phyloP scores from a whole-genome alignment of 2,113 vertebrate genomes.

The Cottus gobio region DNA sequence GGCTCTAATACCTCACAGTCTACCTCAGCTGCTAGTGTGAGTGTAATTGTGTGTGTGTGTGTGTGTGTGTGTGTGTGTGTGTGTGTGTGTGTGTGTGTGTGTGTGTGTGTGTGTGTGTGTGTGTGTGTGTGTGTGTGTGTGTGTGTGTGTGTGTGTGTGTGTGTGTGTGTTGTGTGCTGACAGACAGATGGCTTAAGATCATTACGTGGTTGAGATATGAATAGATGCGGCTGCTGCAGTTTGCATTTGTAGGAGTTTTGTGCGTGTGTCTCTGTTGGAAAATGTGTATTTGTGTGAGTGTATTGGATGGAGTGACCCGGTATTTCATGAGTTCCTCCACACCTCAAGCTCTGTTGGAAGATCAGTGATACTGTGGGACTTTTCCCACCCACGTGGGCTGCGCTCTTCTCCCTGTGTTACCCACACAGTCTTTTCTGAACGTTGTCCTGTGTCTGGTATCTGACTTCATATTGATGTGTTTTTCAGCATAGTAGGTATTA shows the following conservation, averaged over 20 bases:
- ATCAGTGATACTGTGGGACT: conserved; percentile 64
- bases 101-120: conserved; percentile 20
- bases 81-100: conserved; percentile 25
- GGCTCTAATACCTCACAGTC: conserved; percentile 33
- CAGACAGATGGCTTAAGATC: conserved; percentile 61
- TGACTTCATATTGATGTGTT: conserved; percentile 38
- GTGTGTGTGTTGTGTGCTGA: conserved; percentile 25
- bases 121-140: conserved; percentile 13
- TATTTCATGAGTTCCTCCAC: conserved; percentile 52
- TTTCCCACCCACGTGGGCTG: conserved; percentile 55
- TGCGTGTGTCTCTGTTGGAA: conserved; percentile 36
- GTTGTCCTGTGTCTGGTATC: conserved; percentile 39
- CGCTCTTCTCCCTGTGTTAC: conserved; percentile 36
- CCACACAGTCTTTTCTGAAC: conserved; percentile 31
- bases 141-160: conserved; percentile 25
- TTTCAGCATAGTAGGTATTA: conserved; percentile 29
- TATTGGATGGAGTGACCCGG: conserved; percentile 48
- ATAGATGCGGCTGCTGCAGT: conserved; percentile 83
- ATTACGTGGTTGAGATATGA: conserved; percentile 76
- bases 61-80: background rate
- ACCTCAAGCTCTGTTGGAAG: conserved; percentile 41
- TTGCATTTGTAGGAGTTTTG: conserved; percentile 72
- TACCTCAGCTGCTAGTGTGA: conserved; percentile 40
- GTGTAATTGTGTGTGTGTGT: too few species aligned
- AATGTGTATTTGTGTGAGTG: conserved; percentile 38